Evolutionary conservation across 1,140 invertebrate genomes (phyloP).

Genomic region (Orius laevigatus): DNA sequence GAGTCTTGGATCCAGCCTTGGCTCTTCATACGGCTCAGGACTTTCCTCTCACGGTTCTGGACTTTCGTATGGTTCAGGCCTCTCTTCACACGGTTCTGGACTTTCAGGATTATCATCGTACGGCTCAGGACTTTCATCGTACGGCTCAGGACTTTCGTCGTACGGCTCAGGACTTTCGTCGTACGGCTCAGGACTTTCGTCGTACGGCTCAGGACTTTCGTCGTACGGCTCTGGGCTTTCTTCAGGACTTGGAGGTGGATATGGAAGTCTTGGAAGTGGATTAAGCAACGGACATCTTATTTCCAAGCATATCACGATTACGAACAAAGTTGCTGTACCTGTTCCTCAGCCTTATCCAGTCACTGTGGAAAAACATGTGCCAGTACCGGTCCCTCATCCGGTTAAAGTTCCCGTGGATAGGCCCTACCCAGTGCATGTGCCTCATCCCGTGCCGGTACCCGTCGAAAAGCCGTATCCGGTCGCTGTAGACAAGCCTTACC

Average conservation of each 20-base stretch:
- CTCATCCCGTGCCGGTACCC: conserved; percentile 6
- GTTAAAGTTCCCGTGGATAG: conserved; percentile 16
- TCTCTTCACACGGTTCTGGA: neutral
- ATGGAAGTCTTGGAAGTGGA: neutral
- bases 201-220: neutral
- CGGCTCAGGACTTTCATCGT: neutral
- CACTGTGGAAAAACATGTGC: conserved; percentile 14
- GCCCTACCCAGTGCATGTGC: conserved; percentile 8
- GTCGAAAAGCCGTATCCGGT: conserved; percentile 19
- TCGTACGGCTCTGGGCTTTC: neutral
- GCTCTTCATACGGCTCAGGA: neutral
- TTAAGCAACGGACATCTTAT: neutral
- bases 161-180: neutral
- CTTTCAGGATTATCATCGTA: neutral
- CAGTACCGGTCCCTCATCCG: conserved; percentile 13
- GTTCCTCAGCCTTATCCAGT: conserved; percentile 17
- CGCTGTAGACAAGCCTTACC: conserved; percentile 17
- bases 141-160: too few species aligned
- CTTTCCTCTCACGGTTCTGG: neutral
- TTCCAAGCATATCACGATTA: conserved; percentile 9
- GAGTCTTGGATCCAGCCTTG: neutral
- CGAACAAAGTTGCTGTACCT: conserved; percentile 14
- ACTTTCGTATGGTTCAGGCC: neutral
- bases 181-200: neutral
- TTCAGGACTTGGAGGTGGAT: neutral